Evolutionary conservation across 2,113 vertebrate genomes (phyloP).

Genomic region (Pogona vitticeps): DNA sequence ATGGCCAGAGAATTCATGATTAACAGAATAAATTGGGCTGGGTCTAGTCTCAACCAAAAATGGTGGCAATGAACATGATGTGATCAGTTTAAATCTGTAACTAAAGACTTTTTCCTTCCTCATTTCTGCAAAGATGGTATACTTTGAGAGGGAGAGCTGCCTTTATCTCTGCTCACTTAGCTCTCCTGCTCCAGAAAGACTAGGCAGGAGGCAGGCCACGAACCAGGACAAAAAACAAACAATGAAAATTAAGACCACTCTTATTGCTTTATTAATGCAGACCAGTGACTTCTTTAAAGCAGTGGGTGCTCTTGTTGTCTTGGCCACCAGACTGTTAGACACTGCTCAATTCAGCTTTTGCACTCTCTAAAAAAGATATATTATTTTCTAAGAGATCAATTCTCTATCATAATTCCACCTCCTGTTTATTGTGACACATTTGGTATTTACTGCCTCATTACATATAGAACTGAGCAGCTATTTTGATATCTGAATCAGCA

Average conservation of each 20-base stretch:
- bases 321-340: conserved; percentile 34
- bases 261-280: conserved; percentile 74
- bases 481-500: conserved; percentile 39
- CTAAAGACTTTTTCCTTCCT: neutral
- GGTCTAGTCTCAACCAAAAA: neutral
- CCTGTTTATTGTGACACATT: neutral
- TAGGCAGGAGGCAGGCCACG: neutral
- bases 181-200: neutral
- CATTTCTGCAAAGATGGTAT: fast-evolving
- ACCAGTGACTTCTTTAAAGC: conserved; percentile 51
- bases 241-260: conserved; percentile 62
- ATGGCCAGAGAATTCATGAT: neutral
- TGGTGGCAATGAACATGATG: neutral
- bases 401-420: conserved; percentile 33
- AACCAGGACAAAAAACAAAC: conserved; percentile 55
- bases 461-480: conserved; percentile 45
- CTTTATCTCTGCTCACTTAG: neutral
- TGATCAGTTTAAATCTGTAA: neutral
- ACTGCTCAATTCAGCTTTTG: conserved; percentile 46
- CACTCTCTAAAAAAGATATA: neutral
- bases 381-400: conserved; percentile 39
- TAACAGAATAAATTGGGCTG: neutral
- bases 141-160: neutral
- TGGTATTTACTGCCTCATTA: neutral
- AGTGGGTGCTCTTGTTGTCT: conserved; percentile 28